phyloP scores from a whole-genome alignment of 1,140 invertebrate genomes.

The Magallana gigas region DNA sequence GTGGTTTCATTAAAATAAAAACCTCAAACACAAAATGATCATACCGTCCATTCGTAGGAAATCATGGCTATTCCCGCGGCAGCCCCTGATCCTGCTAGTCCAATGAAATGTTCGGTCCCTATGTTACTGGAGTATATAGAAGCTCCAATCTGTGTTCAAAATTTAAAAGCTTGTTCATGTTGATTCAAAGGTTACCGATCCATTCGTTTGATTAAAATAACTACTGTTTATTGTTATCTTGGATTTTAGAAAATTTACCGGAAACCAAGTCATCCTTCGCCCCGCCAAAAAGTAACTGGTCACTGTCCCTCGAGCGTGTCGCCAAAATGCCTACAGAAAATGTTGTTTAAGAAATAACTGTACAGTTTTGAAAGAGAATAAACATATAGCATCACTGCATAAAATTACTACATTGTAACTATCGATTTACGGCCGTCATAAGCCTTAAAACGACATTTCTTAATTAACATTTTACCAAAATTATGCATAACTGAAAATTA shows the following conservation, averaged over 20 bases:
- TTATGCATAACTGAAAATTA: no score
- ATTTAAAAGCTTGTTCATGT: neutral
- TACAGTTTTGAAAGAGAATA: no score
- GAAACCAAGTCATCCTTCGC: constrained; percentile 79
- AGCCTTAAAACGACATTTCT: no score
- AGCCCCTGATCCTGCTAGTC: constrained; percentile 82
- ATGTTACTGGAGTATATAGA: constrained; percentile 82
- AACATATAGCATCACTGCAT: no score
- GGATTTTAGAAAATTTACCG: constrained; percentile 62
- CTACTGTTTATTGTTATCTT: neutral
- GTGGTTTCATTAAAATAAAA: no score
- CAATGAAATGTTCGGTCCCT: constrained; percentile 82
- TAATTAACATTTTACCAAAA: no score
- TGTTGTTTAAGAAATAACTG: no score
- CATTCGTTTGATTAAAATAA: no score
- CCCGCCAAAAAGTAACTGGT: constrained; percentile 83
- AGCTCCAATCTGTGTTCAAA: constrained; percentile 81
- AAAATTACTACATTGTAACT: no score
- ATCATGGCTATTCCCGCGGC: constrained; percentile 80
- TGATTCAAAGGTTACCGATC: neutral
- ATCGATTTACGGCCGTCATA: no score
- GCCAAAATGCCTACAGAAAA: constrained; percentile 7
- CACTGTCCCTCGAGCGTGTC: constrained; percentile 8
- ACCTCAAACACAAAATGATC: no score
- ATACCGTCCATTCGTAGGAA: constrained; percentile 82